Evolutionary conservation across 1,140 invertebrate species (phyloP), one percentile per base, ranked within the genome.

Genomic region (Microplitis demolitor): DNA sequence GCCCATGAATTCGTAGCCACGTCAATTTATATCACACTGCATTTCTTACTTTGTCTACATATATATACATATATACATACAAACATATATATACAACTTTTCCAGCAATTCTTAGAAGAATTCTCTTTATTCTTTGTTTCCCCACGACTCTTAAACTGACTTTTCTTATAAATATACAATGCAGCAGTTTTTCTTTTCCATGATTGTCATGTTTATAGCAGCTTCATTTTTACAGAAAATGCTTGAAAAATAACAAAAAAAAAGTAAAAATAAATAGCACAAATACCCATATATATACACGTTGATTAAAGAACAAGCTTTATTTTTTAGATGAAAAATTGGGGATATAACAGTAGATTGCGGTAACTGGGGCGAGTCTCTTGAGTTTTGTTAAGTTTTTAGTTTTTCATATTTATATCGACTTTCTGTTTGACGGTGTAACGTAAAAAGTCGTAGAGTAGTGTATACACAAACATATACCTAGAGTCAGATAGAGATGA

Each of bases 341-440:
- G 13, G n/a, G n/a, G 16, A 6, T 56, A 16, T 11, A 9, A 14
- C 4, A n/a, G 67, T 13, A 66, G 71, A 77, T 75, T 66, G 66
- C 69, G 62, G 73, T 78, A 79, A 79, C 77, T 79, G 67, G 78
- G 77, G 77, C 77, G 78, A 71, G 69, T 67, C 50, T 50, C 66
- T 64, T 69, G 60, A 68, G 66, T 53, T 71, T 71, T 61, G 31
- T 35, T 63, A 39, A 63, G 45, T 63, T 51, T 63, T 34, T 51
- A 34, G 50, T 34, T 33, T 16, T 68, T 53, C 51, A 54, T 54
- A 34, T 51, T 68, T 50, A 51, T 63, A 61, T 71, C 69, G 69
- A 71, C 69, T 61, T 71, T 71, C 54, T 56, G 45, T 60, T 61
- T 54, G 35, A 34, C 34, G 37, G 35, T 24, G 60, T 50, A 50